Base-by-base conservation (phyloP, 1,140 invertebrate species). In the Lerema accius region DNA sequence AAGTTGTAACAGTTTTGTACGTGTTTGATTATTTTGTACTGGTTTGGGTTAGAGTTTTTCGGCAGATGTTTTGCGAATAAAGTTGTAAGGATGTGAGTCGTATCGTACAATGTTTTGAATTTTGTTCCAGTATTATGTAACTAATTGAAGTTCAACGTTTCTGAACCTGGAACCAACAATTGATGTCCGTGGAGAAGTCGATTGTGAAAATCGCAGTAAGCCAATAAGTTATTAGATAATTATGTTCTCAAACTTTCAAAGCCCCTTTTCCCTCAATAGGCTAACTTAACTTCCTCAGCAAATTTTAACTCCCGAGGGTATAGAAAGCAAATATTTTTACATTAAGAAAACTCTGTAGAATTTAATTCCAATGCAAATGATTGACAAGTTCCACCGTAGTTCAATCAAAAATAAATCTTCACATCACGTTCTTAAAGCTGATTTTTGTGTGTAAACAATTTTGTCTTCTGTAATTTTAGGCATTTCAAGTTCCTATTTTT, bases 21-120 rank as follows among this genome's bases (percentile, higher is more conserved):
- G 42, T 17, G 42, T 10, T 15, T 17, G 15, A 43, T 16, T 16
- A 10, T 43, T 43, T 43, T 43, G 0, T 43, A 10, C 7, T 0
- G 28, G 3, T 32, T 32, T 32, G 28, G 28, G 28, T 32, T 32
- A 45, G 42, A 59, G 42, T 35, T 59, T 16, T 46, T 37, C 42
- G 55, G 35, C 19, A 46, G 46, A 32, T 19, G 26, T 43, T 16
- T 32, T 5, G 9, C 28, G 26, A 28, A 40, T 13, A 42, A 42
- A 56, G 15, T 49, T 32, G 28, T 32, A 32, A 32, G 7, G 3
- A 7, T 7, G 28, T 32, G 19, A 23, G 19, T 5, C 19, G 19
- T 2, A 32, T n/a, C n/a, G n/a, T n/a, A n/a, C 3, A 7, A 32
- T 1, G 7, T 32, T 32, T 4, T 32, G 28, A 32, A 32, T 32